phyloP scores from a whole-genome alignment of 2,888 invertebrate genomes.

The Amphimallon solstitiale region DNA sequence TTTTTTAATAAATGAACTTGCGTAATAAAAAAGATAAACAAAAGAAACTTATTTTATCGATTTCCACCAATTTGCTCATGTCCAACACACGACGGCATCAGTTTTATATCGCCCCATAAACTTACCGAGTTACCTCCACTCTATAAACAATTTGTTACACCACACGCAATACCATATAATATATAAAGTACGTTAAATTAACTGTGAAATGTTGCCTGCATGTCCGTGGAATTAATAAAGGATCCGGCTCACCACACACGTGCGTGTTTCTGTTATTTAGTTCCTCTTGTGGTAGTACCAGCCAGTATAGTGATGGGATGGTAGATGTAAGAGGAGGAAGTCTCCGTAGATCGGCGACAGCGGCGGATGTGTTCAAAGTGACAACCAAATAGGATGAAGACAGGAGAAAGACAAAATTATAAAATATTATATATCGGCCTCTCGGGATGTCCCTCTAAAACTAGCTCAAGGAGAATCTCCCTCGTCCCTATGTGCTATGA shows the following conservation, averaged over 20 bases:
- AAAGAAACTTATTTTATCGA: constrained; percentile 3
- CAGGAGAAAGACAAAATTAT: no score
- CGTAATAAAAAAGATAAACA: constrained; percentile 24
- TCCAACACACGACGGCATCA: constrained; percentile 3
- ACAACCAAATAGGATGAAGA: no score
- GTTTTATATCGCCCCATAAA: constrained; percentile 22
- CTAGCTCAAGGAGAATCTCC: no score
- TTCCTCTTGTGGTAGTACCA: neutral
- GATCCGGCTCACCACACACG: constrained; percentile 17
- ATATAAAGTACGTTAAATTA: constrained; percentile 27
- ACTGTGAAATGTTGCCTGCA: constrained; percentile 26
- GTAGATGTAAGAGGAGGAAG: neutral
- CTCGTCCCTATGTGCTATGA: no score
- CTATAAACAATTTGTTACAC: constrained; percentile 30
- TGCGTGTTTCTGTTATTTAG: constrained; percentile 26
- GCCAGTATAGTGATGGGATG: neutral
- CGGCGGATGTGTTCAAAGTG: no score
- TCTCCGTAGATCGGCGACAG: no score
- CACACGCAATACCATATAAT: constrained; percentile 18
- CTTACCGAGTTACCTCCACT: constrained; percentile 4
- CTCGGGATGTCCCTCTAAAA: no score
- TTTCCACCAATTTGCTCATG: constrained; percentile 3
- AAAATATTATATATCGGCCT: no score
- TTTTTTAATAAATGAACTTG: constrained; percentile 5
- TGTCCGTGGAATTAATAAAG: constrained; percentile 24